These are phyloP conservation scores for Polymixis lichenea DNA, from an alignment of 2,888 invertebrate genomes.

Conservation along the genomic window DNA sequence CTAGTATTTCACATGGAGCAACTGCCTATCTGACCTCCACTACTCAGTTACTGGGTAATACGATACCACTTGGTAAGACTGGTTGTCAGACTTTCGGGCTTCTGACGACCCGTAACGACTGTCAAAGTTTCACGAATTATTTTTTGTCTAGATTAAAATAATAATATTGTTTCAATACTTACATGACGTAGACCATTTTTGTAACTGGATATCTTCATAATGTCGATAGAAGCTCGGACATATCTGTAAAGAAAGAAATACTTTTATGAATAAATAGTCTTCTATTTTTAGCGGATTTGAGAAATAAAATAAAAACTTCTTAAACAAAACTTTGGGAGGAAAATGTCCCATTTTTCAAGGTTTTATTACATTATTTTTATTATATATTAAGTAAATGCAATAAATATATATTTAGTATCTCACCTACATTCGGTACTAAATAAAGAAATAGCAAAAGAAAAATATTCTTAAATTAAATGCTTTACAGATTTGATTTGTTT, in stretches of 20 bases:
- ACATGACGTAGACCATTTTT: conserved; percentile 3
- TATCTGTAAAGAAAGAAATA: conserved; percentile 34
- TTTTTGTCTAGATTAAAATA: background rate
- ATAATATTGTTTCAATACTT: conserved; percentile 34
- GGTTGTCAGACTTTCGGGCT: too few species aligned
- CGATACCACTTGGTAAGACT: too few species aligned
- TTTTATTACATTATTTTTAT: background rate
- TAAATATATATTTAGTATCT: background rate
- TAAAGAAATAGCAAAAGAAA: too few species aligned
- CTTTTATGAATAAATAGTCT: conserved; percentile 14
- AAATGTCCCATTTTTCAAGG: background rate
- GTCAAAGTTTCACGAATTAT: background rate
- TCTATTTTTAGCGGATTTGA: background rate
- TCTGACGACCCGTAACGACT: too few species aligned
- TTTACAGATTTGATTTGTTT: too few species aligned
- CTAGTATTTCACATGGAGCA: too few species aligned
- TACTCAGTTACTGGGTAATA: too few species aligned
- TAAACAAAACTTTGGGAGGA: background rate
- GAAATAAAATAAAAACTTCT: background rate
- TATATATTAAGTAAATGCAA: background rate
- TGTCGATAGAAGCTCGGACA: background rate
- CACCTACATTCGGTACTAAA: too few species aligned
- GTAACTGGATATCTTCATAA: background rate
- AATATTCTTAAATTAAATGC: too few species aligned
- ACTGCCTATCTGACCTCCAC: too few species aligned